phyloP scores from a whole-genome alignment of 2,113 vertebrate genomes.

The Cichladusa arquata region DNA sequence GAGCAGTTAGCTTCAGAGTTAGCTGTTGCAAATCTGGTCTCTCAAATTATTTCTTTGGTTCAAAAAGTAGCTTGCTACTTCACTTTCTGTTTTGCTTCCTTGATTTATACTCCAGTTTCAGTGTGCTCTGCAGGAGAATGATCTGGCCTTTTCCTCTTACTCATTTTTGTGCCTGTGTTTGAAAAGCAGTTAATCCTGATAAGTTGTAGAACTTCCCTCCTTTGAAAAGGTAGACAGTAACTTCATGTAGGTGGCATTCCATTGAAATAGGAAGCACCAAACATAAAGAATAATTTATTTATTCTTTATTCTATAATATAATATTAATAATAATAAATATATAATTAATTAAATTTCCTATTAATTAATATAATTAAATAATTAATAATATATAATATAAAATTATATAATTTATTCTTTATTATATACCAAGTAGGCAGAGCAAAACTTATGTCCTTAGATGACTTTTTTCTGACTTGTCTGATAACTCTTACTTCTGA shows the following conservation, averaged over 20 bases:
- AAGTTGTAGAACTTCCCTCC: accelerated
- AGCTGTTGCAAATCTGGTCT: neutral
- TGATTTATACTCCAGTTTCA: neutral
- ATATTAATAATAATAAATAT: too few species aligned
- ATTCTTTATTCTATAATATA: too few species aligned
- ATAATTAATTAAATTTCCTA: too few species aligned
- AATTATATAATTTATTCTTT: too few species aligned
- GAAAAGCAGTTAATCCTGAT: neutral
- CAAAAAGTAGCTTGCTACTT: neutral
- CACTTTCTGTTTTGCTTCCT: neutral
- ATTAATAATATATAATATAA: too few species aligned
- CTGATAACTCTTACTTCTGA: neutral
- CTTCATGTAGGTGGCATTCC: neutral
- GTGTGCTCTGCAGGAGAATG: neutral
- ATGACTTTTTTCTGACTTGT: neutral
- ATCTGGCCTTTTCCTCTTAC: neutral
- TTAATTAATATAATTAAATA: too few species aligned
- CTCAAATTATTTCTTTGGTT: neutral
- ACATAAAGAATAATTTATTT: neutral
- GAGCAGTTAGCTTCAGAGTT: neutral
- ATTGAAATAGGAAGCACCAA: neutral
- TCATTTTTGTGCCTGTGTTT: accelerated
- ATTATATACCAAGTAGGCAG: neutral
- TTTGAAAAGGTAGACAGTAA: neutral
- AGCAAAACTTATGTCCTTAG: neutral